Base-by-base conservation (phyloP, 2,888 invertebrate species). In the Tipula helvola region DNA sequence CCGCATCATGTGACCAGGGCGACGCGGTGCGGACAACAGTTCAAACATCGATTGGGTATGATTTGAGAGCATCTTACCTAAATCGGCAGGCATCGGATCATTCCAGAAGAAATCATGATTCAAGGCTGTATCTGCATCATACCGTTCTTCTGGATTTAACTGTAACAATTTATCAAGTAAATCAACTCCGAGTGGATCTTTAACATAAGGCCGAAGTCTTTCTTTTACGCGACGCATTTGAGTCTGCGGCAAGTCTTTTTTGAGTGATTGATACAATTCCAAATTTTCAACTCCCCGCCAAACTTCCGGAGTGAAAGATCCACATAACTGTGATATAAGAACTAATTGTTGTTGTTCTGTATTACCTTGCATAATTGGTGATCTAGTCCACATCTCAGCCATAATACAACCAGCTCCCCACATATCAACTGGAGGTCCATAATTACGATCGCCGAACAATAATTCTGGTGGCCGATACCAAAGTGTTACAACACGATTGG, bases 101-200 rank as follows among this genome's bases (percentile, higher is more conserved):
- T 96, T 96, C 98, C 98, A 99, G 92, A 99, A 99, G 92, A 99
- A 99, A 90, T 98, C 98, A 90, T 99, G 99, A 92, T 98, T 98
- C 1, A 99, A 91, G 0, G 99, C 98, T 0, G 96, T 96, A 90
- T 99, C 98, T 0, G 98, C 96, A 90, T 98, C 47, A 42, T 92
- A 93, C 87, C 98, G 92, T 91, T 97, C 97, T 0, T 95, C 94
- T 0, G 99, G 99, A 91, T 99, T 98, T 86, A 99, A 91, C 8
- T 97, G 96, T 83, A 99, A 92, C 28, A 99, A 92, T 90, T 96
- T 97, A 90, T 99, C 99, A 0, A 99, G 91, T 13, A 99, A 92
- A 90, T 99, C 98, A 89, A 99, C 96, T 0, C 98, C 99, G 89
- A 96, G 96, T 0, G 96, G 95, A 90, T 98, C 97, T 90, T 97